Conservation (phyloP, 2,113 vertebrate species). For the Amblyopsis rosae region DNA sequence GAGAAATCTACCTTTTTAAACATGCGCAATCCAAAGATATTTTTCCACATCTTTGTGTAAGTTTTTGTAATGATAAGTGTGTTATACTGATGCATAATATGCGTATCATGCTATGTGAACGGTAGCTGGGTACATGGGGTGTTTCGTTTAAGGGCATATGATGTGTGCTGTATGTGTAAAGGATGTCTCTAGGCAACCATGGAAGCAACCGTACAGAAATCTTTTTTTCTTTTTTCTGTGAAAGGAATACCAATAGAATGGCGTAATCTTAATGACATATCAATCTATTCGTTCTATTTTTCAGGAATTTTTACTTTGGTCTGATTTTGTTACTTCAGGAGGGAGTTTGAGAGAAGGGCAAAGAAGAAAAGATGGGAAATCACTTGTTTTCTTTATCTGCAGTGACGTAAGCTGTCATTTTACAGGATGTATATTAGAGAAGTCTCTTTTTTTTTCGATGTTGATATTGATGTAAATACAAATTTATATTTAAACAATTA, state of each 20-base stretch:
- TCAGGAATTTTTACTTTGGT: constrained; percentile 60
- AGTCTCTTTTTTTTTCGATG: constrained; percentile 79
- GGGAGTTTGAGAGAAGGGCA: constrained; percentile 64
- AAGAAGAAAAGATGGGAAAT: constrained; percentile 45
- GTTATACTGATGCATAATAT: constrained; percentile 52
- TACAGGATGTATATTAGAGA: constrained; percentile 84
- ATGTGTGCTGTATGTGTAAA: constrained; percentile 54
- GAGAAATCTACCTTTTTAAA: constrained; percentile 73
- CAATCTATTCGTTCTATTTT: constrained; percentile 56
- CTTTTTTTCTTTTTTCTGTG: constrained; percentile 43
- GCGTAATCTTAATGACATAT: constrained; percentile 61
- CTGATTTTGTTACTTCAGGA: constrained; percentile 62
- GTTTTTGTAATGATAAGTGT: constrained; percentile 65
- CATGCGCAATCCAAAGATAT: constrained; percentile 82
- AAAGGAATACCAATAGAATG: constrained; percentile 50
- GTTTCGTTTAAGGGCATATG: constrained; percentile 49
- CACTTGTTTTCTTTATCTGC: constrained; percentile 55
- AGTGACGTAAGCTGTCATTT: constrained; percentile 71
- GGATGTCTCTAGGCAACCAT: constrained; percentile 34
- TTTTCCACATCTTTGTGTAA: constrained; percentile 73
- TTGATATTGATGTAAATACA: constrained; percentile 98
- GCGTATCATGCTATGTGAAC: constrained; percentile 57
- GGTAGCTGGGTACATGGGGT: constrained; percentile 73
- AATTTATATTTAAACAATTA: constrained; percentile 93
- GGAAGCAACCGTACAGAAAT: constrained; percentile 22